Evolutionary conservation across 2,888 invertebrate species (phyloP).

Genomic region (Ferdinandea cuprea): DNA sequence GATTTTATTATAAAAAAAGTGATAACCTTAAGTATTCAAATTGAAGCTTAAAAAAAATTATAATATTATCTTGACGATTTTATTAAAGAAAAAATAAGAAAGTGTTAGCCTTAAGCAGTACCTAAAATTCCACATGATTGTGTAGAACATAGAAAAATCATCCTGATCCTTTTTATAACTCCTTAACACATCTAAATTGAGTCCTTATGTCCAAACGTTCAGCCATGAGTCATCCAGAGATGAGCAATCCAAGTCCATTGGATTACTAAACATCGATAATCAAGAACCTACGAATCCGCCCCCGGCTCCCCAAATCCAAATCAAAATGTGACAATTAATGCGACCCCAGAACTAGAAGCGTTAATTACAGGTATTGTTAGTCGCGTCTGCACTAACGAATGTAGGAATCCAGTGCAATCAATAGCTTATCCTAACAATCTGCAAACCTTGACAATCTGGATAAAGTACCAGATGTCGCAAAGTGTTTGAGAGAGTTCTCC

Average conservation of each 20-base stretch:
- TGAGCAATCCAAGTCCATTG: background rate
- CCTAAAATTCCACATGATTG: background rate
- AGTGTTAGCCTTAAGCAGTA: no score
- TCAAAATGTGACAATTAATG: background rate
- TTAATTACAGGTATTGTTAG: background rate
- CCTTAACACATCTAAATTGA: background rate
- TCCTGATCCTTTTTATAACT: background rate
- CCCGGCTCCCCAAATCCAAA: background rate
- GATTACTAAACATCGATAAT: background rate
- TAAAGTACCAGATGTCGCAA: background rate
- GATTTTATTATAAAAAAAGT: background rate
- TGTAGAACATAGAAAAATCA: background rate
- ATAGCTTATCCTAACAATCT: conserved; percentile 7
- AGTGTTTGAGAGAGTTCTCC: background rate
- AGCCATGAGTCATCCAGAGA: background rate
- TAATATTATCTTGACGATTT: background rate
- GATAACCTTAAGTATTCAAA: background rate
- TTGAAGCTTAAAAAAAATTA: background rate
- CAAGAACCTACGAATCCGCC: background rate
- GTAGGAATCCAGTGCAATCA: conserved; percentile 8
- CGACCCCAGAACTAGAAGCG: background rate
- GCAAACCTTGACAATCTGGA: background rate
- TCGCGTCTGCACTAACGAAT: background rate
- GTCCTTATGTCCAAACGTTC: conserved; percentile 2
- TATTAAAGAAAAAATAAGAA: no score